Conservation (phyloP, 2,888 invertebrate species). For the Xylota sylvarum region DNA sequence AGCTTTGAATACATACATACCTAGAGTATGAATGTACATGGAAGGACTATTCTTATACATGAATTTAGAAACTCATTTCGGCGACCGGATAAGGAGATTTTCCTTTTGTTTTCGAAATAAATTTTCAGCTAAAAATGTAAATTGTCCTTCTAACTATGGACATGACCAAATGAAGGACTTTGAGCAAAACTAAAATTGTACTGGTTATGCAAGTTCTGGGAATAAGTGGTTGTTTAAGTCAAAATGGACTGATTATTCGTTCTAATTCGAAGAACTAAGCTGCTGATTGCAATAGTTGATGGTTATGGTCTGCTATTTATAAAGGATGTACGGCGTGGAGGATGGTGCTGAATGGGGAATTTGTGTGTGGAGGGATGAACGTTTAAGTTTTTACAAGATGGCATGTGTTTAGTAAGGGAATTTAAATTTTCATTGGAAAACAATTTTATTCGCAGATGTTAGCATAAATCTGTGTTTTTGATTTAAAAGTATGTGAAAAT, state of each 20-base stretch:
- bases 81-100: constrained; percentile 4
- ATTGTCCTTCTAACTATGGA: constrained; percentile 3
- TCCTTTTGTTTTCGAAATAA: constrained; percentile 9
- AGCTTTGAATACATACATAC: constrained; percentile 1
- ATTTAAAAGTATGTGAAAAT: too few species aligned
- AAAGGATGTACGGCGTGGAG: neutral
- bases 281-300: constrained; percentile 1
- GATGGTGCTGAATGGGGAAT: neutral
- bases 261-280: constrained; percentile 18
- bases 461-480: too few species aligned
- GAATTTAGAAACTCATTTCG: constrained; percentile 32
- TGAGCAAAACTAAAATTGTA: constrained; percentile 25
- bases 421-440: too few species aligned
- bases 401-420: too few species aligned
- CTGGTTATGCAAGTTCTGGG: constrained; percentile 30
- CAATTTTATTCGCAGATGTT: too few species aligned
- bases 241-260: constrained; percentile 12
- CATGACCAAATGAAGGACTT: constrained; percentile 8
- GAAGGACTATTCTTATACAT: constrained; percentile 16
- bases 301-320: constrained; percentile 14
- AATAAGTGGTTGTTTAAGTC: neutral
- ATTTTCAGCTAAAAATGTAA: constrained; percentile 10
- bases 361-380: too few species aligned
- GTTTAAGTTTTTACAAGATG: too few species aligned
- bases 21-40: too few species aligned